phyloP scores from a whole-genome alignment of 2,888 invertebrate species.

The Pachliopta kotzebuea region DNA sequence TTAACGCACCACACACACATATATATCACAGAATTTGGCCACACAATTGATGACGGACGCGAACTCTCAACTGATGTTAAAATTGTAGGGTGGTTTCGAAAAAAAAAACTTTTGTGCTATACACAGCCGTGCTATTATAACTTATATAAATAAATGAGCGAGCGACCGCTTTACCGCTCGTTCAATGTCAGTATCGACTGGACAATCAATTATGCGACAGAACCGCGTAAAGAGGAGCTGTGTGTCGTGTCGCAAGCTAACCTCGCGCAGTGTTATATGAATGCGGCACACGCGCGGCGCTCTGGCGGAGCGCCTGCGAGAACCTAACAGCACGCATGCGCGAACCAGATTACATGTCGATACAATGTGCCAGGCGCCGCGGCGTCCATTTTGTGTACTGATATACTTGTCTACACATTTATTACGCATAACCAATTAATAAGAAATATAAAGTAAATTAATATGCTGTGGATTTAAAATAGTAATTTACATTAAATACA shows the following conservation, averaged over 20 bases:
- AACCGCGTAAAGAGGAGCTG: conserved; percentile 61
- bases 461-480: background rate
- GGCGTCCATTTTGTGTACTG: conserved; percentile 51
- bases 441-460: background rate
- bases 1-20: conserved; percentile 42
- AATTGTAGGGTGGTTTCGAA: conserved; percentile 31
- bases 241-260: conserved; percentile 63
- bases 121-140: conserved; percentile 52
- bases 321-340: conserved; percentile 57
- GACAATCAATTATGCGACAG: conserved; percentile 77
- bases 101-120: conserved; percentile 40
- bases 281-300: conserved; percentile 58
- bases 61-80: conserved; percentile 48
- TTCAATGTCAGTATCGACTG: conserved; percentile 77
- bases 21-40: conserved; percentile 47
- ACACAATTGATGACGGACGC: conserved; percentile 39
- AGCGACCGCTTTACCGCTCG: conserved; percentile 54
- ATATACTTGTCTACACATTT: conserved; percentile 33
- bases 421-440: background rate
- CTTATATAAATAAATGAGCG: conserved; percentile 57
- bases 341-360: conserved; percentile 38
- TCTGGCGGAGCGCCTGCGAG: conserved; percentile 30
- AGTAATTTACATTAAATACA: too few species aligned
- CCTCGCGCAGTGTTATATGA: conserved; percentile 44
- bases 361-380: conserved; percentile 53